These are phyloP conservation scores for Crotalus tigris DNA, from an alignment of 2,113 vertebrate species.

Conservation along the genomic window DNA sequence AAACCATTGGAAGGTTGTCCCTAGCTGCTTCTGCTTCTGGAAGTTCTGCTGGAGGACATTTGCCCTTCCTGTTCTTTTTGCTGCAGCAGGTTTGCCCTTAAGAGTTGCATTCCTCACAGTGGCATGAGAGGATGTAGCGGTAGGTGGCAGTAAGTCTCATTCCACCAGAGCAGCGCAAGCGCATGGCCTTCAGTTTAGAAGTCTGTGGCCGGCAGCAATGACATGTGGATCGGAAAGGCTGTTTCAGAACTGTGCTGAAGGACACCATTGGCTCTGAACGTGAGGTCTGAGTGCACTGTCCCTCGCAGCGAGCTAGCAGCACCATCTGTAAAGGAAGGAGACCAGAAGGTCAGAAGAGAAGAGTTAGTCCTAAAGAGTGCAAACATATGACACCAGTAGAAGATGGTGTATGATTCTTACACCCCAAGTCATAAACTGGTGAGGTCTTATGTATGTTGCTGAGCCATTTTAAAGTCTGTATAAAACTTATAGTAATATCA, in stretches of 20 bases:
- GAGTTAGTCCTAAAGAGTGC: rapidly evolving
- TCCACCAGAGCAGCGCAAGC: conserved; percentile 87
- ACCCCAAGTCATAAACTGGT: neutral
- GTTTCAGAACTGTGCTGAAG: conserved; percentile 93
- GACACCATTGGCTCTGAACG: conserved; percentile 94
- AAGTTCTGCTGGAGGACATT: neutral
- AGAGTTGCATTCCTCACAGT: conserved; percentile 93
- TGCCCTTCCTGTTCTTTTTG: neutral
- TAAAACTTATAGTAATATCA: neutral
- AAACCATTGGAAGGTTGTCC: neutral
- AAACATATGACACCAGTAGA: rapidly evolving
- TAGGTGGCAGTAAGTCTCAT: conserved; percentile 93
- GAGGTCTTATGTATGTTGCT: neutral
- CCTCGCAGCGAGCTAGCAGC: conserved; percentile 91
- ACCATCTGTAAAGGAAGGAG: conserved; percentile 81
- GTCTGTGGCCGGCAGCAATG: conserved; percentile 95
- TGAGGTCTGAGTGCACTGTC: conserved; percentile 89
- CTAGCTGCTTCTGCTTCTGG: neutral
- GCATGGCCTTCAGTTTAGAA: conserved; percentile 94
- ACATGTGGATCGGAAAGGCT: conserved; percentile 92
- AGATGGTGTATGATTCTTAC: neutral
- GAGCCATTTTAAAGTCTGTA: neutral
- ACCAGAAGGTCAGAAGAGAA: conserved; percentile 10
- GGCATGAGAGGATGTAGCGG: conserved; percentile 95
- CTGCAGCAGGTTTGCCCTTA: conserved; percentile 28